Base-by-base conservation (phyloP, 1,140 invertebrate species). In the Lineus longissimus region DNA sequence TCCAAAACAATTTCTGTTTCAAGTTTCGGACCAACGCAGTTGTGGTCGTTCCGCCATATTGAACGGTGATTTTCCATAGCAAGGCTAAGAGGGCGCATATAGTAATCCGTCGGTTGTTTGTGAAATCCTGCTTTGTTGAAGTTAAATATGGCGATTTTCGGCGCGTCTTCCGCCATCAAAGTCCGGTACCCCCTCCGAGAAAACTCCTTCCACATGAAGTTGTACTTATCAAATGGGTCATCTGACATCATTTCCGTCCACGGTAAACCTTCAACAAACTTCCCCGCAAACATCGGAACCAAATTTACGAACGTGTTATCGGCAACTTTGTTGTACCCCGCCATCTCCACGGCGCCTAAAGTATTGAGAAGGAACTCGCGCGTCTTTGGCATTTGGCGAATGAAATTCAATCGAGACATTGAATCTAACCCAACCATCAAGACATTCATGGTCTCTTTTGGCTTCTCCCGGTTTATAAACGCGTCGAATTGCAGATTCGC, bases 341-440 rank as follows among this genome's bases (percentile, higher is more conserved):
- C 56, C 70, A 79, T 70, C 41, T 81, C 79, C 60, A 80, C 63
- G 6, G 73, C 76, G 1, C 60, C 60, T 36, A 81, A 56, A 30
- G 74, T 62, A 1, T 73, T 15, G 67, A 75, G 69, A 0, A 93
- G 81, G 68, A 85, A 87, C 0, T 80, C 69, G 0, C 86, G 77
- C 0, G 91, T 91, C 70, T 85, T 85, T 0, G 88, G 89, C 88
- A 94, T 90, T 62, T 91, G 89, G 23, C 92, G 85, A 51, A 90
- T 86, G 62, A 93, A 89, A 80, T 95, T 94, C 55, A 94, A 82
- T 54, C 91, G 85, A 0, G 93, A 95, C 1, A 94, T 86, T 0
- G 91, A 89, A 75, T 95, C 93, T 17, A 95, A 84, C 0, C 93
- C 93, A n/a, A 95, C 76, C 13, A 95, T 82, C 25, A 95, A 82